These are phyloP conservation scores for Dascyllus trimaculatus DNA, from an alignment of 2,113 vertebrate species.

Conservation along the genomic window DNA sequence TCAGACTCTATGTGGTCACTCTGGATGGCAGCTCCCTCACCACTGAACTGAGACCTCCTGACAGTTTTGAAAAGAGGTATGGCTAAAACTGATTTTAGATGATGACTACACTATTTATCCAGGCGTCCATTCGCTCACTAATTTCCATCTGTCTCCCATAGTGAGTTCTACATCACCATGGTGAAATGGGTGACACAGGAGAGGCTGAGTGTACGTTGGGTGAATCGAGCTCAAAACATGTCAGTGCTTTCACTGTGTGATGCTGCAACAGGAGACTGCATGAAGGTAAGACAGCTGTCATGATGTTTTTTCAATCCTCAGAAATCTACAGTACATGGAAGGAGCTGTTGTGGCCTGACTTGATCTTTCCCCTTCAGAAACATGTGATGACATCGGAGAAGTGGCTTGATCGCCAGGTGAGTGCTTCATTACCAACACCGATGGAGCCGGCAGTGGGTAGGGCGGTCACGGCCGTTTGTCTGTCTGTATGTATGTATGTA, in stretches of 20 bases:
- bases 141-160: conserved; percentile 13
- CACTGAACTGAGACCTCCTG: conserved; percentile 76
- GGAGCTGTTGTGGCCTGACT: background rate
- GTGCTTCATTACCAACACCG: background rate
- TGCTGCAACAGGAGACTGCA: conserved; percentile 65
- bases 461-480: too few relatives aligned
- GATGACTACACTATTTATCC: background rate
- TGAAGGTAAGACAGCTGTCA: conserved; percentile 57
- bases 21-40: conserved; percentile 77
- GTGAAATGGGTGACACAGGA: conserved; percentile 79
- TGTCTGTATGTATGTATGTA: too few relatives aligned
- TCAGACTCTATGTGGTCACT: conserved; percentile 73
- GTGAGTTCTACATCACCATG: conserved; percentile 82
- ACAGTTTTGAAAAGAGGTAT: conserved; percentile 80
- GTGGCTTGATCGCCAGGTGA: conserved; percentile 83
- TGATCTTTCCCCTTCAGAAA: conserved; percentile 67
- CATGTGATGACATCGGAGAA: conserved; percentile 81
- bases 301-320: background rate
- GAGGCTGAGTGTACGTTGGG: conserved; percentile 80
- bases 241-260: conserved; percentile 81
- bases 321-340: background rate
- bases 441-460: too few relatives aligned
- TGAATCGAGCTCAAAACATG: conserved; percentile 83
- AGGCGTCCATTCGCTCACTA: background rate
- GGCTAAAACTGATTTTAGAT: background rate